Evolutionary conservation across 2,888 invertebrate species (phyloP).

Genomic region (Synergus laeviventris): DNA sequence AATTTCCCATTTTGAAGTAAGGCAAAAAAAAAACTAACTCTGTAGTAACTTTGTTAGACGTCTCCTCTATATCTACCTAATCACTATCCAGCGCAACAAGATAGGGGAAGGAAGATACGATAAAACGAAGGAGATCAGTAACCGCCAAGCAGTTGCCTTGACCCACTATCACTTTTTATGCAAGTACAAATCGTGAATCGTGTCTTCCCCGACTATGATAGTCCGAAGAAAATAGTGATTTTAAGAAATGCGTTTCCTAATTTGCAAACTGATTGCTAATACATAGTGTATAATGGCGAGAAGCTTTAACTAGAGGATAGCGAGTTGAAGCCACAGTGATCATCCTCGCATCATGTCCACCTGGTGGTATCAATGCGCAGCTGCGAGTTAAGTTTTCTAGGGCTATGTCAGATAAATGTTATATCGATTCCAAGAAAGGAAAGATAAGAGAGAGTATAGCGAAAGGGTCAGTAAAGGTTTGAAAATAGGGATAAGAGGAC

Average conservation of each 20-base stretch:
- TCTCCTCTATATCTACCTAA: background rate
- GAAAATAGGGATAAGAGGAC: constrained; percentile 31
- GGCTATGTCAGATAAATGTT: constrained; percentile 52
- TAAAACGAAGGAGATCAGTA: constrained; percentile 51
- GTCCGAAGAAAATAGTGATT: background rate
- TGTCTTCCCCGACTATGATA: background rate
- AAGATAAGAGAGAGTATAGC: constrained; percentile 48
- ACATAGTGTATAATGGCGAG: background rate
- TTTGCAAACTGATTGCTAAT: background rate
- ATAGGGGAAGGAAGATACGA: constrained; percentile 38
- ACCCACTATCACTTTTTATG: constrained; percentile 43
- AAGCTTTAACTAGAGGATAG: no score
- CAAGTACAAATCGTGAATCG: no score
- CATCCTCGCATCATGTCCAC: constrained; percentile 40
- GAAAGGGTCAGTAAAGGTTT: constrained; percentile 29
- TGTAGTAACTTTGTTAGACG: background rate
- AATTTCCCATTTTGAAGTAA: background rate
- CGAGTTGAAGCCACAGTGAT: constrained; percentile 36
- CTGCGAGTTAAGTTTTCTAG: constrained; percentile 52
- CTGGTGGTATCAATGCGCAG: constrained; percentile 52
- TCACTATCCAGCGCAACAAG: background rate
- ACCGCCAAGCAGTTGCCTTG: constrained; percentile 54
- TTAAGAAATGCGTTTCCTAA: background rate
- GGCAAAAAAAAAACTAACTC: background rate
- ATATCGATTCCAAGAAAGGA: constrained; percentile 55